phyloP scores from a whole-genome alignment of 2,113 vertebrate genomes.

The Excalfactoria chinensis region DNA sequence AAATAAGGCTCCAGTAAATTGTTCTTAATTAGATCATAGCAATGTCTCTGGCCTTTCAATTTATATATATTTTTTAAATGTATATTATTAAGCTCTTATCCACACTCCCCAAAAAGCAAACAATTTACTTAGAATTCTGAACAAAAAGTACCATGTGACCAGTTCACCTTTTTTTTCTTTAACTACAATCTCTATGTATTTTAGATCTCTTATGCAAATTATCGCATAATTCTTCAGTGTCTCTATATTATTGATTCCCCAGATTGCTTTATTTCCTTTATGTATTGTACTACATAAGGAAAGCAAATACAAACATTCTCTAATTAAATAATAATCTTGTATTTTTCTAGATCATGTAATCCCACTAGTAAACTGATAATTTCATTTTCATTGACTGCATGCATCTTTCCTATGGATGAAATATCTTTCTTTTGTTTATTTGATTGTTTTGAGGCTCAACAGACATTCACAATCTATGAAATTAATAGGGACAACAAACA shows the following conservation, averaged over 20 bases:
- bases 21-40: background rate
- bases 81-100: background rate
- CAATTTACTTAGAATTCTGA: background rate
- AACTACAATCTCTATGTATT: background rate
- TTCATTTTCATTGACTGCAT: background rate
- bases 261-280: background rate
- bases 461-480: background rate
- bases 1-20: background rate
- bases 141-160: background rate
- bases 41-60: background rate
- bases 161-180: background rate
- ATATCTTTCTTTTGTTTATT: background rate
- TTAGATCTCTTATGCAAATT: background rate
- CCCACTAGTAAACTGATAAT: background rate
- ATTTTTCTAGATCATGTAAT: background rate
- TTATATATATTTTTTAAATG: background rate
- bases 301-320: background rate
- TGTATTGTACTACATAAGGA: background rate
- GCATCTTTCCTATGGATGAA: background rate
- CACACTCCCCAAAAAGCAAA: background rate
- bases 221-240: background rate
- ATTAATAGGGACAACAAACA: background rate
- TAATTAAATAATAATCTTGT: background rate
- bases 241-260: rapidly evolving
- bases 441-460: rapidly evolving